phyloP scores from a whole-genome alignment of 37 sponge, comb jelly and placozoan genomes.

The Eunapius fragilis region DNA sequence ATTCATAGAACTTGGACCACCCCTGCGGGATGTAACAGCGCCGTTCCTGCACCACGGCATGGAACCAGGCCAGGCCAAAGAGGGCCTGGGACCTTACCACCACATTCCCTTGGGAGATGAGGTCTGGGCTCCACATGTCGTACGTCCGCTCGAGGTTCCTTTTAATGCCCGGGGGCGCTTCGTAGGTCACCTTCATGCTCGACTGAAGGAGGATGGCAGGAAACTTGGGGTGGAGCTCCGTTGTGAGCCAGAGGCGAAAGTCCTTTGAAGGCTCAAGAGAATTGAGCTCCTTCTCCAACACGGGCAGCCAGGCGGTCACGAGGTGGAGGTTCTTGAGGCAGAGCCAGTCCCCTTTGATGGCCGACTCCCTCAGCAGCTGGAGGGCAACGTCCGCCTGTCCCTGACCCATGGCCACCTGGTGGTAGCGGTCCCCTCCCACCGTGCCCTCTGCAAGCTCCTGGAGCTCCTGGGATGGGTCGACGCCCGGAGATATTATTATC shows the following conservation, averaged over 20 bases:
- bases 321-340: conserved; percentile 98
- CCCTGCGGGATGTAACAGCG: conserved; percentile 93
- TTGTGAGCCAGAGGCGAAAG: conserved; percentile 95
- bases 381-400: conserved; percentile 90
- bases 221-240: conserved; percentile 91
- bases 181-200: conserved; percentile 88
- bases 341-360: conserved; percentile 90
- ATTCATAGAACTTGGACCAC: conserved; percentile 98
- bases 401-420: conserved; percentile 98
- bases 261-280: conserved; percentile 71
- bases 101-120: conserved; percentile 64
- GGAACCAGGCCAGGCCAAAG: conserved; percentile 97
- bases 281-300: conserved; percentile 93
- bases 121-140: conserved; percentile 89
- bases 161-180: conserved; percentile 94
- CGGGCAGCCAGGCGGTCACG: conserved; percentile 88
- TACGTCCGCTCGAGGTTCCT: conserved; percentile 91
- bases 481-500: conserved; percentile 93
- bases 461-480: conserved; percentile 97
- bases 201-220: conserved; percentile 88
- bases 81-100: conserved; percentile 76
- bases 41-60: conserved; percentile 97
- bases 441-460: conserved; percentile 86
- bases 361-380: conserved; percentile 78
- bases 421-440: conserved; percentile 84